Conservation (phyloP, 2,888 invertebrate species). For the Trichacis sp. region DNA sequence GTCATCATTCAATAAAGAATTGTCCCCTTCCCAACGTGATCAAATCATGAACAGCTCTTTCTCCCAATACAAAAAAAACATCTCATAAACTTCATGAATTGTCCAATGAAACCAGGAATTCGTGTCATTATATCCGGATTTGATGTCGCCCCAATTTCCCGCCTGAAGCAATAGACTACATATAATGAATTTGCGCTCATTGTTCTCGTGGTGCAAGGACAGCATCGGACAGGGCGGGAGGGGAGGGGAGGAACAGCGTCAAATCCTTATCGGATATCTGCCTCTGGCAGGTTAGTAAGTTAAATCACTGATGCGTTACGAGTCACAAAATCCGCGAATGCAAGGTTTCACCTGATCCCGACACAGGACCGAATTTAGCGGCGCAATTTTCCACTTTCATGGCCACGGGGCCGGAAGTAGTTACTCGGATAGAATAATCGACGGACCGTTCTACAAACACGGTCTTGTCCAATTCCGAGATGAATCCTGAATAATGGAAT, state of each 20-base stretch:
- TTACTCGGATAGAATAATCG: slow-evolving; percentile 29
- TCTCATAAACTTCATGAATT: no score
- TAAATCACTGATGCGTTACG: slow-evolving; percentile 37
- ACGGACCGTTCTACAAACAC: background rate
- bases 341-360: slow-evolving; percentile 23
- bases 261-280: slow-evolving; percentile 44
- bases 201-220: slow-evolving; percentile 24
- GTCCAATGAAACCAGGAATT: background rate
- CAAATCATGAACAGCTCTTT: no score
- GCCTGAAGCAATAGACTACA: slow-evolving; percentile 21
- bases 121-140: slow-evolving; percentile 15
- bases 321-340: slow-evolving; percentile 29
- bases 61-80: no score
- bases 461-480: background rate
- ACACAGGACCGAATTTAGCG: slow-evolving; percentile 31
- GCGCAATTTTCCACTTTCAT: slow-evolving; percentile 32
- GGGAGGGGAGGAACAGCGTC: slow-evolving; percentile 32
- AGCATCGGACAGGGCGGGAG: no score
- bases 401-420: slow-evolving; percentile 27
- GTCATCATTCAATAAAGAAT: no score
- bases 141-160: slow-evolving; percentile 20
- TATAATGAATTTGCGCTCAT: slow-evolving; percentile 20
- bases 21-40: no score
- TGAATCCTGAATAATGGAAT: background rate
- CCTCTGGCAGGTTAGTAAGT: slow-evolving; percentile 39